A percentile compares a stretch with the other conserved stretches of the same genome.
phyloP scores from a whole-genome alignment of 2,888 invertebrate species.

The Fissipunctia ypsillon region DNA sequence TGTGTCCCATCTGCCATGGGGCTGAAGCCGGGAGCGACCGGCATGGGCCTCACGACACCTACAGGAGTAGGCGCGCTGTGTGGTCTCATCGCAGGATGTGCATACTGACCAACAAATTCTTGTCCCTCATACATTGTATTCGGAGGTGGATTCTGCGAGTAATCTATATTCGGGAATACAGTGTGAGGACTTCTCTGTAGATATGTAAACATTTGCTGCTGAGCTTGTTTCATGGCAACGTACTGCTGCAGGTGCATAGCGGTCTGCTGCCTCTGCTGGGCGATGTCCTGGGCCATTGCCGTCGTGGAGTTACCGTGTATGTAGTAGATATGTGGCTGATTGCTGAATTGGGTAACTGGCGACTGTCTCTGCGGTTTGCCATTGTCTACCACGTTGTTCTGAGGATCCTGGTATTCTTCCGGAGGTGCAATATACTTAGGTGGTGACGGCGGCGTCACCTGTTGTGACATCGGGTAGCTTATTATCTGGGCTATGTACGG shows the following conservation, averaged over 20 bases:
- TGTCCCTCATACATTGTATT: conserved; percentile 83
- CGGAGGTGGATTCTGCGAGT: conserved; percentile 75
- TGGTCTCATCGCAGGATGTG: conserved; percentile 82
- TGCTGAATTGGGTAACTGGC: conserved; percentile 72
- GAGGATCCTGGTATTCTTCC: conserved; percentile 88
- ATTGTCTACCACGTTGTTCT: conserved; percentile 80
- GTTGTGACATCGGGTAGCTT: conserved; percentile 87
- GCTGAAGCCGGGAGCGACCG: conserved; percentile 78
- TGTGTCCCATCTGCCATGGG: conserved; percentile 81
- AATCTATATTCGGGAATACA: conserved; percentile 85
- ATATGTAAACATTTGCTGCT: conserved; percentile 88
- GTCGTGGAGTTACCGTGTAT: conserved; percentile 84
- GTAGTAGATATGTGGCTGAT: conserved; percentile 86
- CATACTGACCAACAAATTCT: conserved; percentile 81
- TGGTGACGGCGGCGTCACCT: conserved; percentile 86
- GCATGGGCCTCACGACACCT: conserved; percentile 82
- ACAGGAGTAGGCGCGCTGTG: conserved; percentile 85
- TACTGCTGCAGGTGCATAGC: conserved; percentile 88
- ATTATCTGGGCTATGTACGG: conserved; percentile 89
- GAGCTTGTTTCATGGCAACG: conserved; percentile 90
- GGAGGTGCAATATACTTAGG: conserved; percentile 88
- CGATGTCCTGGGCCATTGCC: conserved; percentile 80
- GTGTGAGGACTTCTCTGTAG: conserved; percentile 86
- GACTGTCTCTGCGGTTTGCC: conserved; percentile 76
- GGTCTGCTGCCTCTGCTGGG: conserved; percentile 88